Evolutionary conservation across 2,797 vertebrate species (phyloP).

Genomic region (Fundulus diaphanus): DNA sequence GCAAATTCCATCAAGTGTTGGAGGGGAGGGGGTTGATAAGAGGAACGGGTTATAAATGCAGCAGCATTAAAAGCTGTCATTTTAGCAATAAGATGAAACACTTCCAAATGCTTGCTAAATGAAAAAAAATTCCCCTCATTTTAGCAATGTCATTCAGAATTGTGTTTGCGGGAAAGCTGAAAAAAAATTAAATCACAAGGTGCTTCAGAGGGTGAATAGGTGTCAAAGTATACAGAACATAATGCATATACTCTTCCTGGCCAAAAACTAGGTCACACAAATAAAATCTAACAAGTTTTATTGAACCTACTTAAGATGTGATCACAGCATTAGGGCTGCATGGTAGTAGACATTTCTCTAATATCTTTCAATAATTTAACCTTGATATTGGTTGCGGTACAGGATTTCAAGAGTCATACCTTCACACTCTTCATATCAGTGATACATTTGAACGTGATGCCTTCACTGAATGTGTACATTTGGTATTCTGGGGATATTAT

Average conservation of each 20-base stretch:
- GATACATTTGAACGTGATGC: neutral
- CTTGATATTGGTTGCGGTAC: too few species aligned
- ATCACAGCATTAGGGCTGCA: neutral
- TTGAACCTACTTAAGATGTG: neutral
- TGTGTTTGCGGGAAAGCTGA: slow-evolving; percentile 43
- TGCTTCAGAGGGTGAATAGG: slow-evolving; percentile 37
- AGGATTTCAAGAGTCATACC: neutral
- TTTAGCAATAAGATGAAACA: slow-evolving; percentile 75
- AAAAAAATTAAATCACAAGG: slow-evolving; percentile 53
- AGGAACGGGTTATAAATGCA: slow-evolving; percentile 70
- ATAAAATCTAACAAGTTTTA: neutral
- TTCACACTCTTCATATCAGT: neutral
- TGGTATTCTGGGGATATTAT: neutral
- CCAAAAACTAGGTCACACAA: neutral
- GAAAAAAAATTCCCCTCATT: slow-evolving; percentile 61
- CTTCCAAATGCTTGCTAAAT: slow-evolving; percentile 64
- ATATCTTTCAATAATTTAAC: too few species aligned
- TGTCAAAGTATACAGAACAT: slow-evolving; percentile 4
- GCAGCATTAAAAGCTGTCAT: slow-evolving; percentile 74
- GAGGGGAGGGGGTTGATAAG: slow-evolving; percentile 72
- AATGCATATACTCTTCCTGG: neutral
- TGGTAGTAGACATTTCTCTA: neutral
- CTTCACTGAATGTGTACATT: neutral
- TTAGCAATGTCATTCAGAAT: slow-evolving; percentile 67
- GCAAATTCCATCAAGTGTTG: slow-evolving; percentile 81